Evolutionary conservation across 2,113 vertebrate genomes (phyloP).

Genomic region (Lepidothrix coronata): DNA sequence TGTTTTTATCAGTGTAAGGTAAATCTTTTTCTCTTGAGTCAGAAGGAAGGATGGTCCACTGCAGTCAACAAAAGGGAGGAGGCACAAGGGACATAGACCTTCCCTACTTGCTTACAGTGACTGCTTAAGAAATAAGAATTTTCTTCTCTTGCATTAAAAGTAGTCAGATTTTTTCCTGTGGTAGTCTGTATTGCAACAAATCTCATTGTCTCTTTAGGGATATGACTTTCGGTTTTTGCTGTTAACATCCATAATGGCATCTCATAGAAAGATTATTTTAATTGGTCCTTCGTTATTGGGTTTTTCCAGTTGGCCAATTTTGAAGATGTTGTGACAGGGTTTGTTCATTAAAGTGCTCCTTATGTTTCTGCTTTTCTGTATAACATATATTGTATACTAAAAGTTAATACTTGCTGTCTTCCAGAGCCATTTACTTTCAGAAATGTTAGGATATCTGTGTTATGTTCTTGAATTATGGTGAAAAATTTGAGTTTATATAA

Average conservation of each 20-base stretch:
- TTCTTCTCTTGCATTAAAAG: background rate
- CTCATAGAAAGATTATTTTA: background rate
- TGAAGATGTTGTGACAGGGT: background rate
- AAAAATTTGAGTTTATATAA: background rate
- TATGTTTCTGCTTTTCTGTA: background rate
- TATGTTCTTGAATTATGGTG: background rate
- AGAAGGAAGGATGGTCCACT: background rate
- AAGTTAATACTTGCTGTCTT: background rate
- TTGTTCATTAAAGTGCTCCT: background rate
- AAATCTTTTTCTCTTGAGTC: background rate
- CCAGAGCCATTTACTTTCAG: background rate
- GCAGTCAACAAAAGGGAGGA: background rate
- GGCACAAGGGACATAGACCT: background rate
- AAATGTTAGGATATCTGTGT: background rate
- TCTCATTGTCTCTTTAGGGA: background rate
- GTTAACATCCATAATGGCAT: background rate
- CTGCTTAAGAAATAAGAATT: background rate
- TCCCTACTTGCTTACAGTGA: background rate
- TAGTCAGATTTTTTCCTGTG: background rate
- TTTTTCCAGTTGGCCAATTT: background rate
- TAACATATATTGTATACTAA: background rate
- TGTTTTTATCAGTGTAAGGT: background rate
- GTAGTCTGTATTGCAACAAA: background rate
- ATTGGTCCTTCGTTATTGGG: background rate
- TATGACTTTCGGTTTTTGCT: background rate